These are phyloP conservation scores for Eulemur rubriventer DNA, from an alignment of 2,797 vertebrate species.

Conservation along the genomic window DNA sequence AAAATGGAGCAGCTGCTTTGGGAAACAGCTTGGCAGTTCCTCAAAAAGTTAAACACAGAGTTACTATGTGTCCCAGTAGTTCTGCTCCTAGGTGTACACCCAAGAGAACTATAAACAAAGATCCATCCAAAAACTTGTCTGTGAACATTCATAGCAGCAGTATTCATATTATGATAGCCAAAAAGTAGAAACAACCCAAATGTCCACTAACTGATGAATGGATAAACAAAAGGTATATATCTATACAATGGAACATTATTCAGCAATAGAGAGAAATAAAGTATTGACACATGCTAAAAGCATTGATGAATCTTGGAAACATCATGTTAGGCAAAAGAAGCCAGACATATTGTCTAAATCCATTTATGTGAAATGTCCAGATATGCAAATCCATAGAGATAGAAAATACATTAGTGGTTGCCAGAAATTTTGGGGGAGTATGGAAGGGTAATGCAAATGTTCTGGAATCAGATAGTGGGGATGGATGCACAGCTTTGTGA, in stretches of 20 bases:
- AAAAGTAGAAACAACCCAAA: neutral
- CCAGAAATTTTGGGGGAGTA: neutral
- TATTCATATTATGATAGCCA: neutral
- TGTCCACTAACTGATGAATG: neutral
- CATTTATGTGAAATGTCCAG: neutral
- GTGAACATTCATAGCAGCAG: neutral
- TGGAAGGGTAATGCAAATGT: neutral
- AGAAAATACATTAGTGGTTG: neutral
- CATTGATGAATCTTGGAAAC: neutral
- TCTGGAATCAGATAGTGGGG: neutral
- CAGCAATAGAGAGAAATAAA: neutral
- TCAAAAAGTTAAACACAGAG: neutral
- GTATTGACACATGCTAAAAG: neutral
- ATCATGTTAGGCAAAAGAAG: neutral
- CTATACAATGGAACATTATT: neutral
- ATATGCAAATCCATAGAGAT: neutral
- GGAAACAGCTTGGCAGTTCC: neutral
- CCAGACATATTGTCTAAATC: neutral
- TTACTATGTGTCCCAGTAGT: neutral
- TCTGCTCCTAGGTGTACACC: neutral
- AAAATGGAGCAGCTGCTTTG: neutral
- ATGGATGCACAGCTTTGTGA: neutral
- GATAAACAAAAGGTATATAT: neutral
- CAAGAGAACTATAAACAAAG: conserved; percentile 5
- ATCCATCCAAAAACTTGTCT: neutral